Evolutionary conservation across 2,113 vertebrate genomes (phyloP), one percentile per base, ranked within the genome.

Genomic region (Siniperca knerii): DNA sequence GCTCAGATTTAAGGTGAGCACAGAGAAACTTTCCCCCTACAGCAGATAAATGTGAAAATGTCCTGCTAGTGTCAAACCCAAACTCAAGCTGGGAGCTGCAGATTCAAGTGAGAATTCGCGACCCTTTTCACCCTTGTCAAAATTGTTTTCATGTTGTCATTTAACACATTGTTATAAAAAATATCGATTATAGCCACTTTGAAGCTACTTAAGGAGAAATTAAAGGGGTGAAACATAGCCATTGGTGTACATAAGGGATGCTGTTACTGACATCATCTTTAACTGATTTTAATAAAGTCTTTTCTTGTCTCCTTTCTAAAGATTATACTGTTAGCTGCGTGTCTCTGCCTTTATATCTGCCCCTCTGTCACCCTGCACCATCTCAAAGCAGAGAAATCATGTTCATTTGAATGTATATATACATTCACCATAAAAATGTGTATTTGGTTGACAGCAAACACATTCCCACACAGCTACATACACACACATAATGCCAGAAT

Each of bases 391-490:
- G 54, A 60, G n/a, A 44, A 73, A 77, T 0, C n/a, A 57, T 73
- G 25, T 72, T 84, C 42, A 54, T 69, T 65, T 81, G 18, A 68
- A 69, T 55, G 8, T 16, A 48, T 70, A 8, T 6, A 48, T 54
- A 20, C 8, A 18, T 69, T 72, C 25, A 54, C 21, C 12, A 2
- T 58, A 42, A 42, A 7, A 55, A 70, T 44, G 21, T 70, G 13
- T 37, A 69, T 71, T 35, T 66, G 55, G 57, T 50, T 0, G 15
- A 79, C 50, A 46, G 54, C 68, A 62, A 75, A 71, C 81, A 48
- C 44, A 65, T 54, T 48, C 37, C 12, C 62, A 79, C 42, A 0
- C 60, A 83, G 15, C 2, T n/a, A 54, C 44, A 52, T 10, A 50
- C 33, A 67, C 10, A 75, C 64, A 75, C 13, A 66, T 7, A 48